These are phyloP conservation scores for Bombus waltoni DNA, from an alignment of 1,140 invertebrate genomes.

Conservation along the genomic window DNA sequence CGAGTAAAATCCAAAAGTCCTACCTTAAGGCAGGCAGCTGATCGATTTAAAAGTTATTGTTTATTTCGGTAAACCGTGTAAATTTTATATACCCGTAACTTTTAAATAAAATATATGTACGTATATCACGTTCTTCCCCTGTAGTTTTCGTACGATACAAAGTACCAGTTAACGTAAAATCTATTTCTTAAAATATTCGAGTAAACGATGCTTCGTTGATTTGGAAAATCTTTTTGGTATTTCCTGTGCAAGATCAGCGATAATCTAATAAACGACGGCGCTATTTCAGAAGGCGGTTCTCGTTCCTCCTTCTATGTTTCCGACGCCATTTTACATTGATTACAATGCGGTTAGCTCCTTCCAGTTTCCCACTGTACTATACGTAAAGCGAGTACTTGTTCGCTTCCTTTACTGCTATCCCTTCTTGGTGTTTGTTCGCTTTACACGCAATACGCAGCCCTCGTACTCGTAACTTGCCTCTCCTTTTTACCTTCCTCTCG, in stretches of 20 bases:
- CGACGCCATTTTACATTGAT: constrained; percentile 81
- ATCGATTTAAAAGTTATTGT: neutral
- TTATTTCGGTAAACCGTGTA: neutral
- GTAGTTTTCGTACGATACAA: too few relatives aligned
- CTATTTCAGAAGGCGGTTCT: too few relatives aligned
- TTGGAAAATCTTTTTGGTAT: too few relatives aligned
- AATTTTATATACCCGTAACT: neutral
- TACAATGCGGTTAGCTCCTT: constrained; percentile 78
- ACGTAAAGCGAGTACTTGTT: neutral
- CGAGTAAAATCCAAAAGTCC: neutral
- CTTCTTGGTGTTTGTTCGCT: constrained; percentile 17
- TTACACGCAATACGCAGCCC: neutral
- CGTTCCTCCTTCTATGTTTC: constrained; percentile 67
- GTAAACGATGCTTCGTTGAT: too few relatives aligned
- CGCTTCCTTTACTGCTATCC: constrained; percentile 15
- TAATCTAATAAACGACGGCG: too few relatives aligned
- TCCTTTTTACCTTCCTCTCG: neutral
- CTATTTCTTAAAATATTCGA: too few relatives aligned
- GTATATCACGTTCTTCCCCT: too few relatives aligned
- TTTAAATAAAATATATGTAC: neutral
- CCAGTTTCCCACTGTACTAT: constrained; percentile 63
- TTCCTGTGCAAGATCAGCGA: too few relatives aligned
- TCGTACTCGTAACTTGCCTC: neutral
- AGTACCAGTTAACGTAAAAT: too few relatives aligned
- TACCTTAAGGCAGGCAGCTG: neutral